Evolutionary conservation across 2,797 vertebrate species (phyloP), one percentile per base, ranked within the genome.

Genomic region (Brachymystax lenok): DNA sequence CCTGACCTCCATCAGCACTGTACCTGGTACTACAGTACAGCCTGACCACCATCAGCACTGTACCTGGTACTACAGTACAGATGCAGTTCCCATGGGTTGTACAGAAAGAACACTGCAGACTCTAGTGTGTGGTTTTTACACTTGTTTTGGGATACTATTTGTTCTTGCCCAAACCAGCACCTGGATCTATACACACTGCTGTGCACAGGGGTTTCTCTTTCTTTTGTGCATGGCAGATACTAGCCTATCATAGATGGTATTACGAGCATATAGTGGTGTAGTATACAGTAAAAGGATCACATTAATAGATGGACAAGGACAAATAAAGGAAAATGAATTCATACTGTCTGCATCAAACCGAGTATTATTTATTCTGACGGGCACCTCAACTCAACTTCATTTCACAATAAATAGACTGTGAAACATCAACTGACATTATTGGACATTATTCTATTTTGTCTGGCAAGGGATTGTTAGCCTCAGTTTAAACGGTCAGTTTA

Each of bases 111-210:
- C 40, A 46, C 10, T 12, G 40, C 40, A 46, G 40, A 12, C 40
- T 46, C 8, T 46, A 46, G 10, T 46, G 2, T 12, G 40, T 10
- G 0, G 40, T 12, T 46, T 46, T 46, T 10, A 46, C 8, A 46
- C 40, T 35, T 35, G 10, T 40, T 40, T 40, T 40, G 12, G 40
- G 40, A 46, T 46, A 12, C 40, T 46, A 46, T 10, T 46, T 46
- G 40, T 46, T 46, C 40, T 2, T 46, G 40, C 10, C 40, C 12
- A 46, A 46, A 46, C 40, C 40, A 46, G 10, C 40, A 97, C 89
- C 99, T 91, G 7, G 97, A 96, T 77, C 95, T 95, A 81, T 99
- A 97, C 91, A 98, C 95, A 46, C 40, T 46, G 40, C 81, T 97
- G 97, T 99, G 91, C 17, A 88, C 76, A 86, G 21, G 21, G 7